Evolutionary conservation across 1,140 invertebrate genomes (phyloP), one percentile per base, ranked within the genome.

Genomic region (Potamilus streckersoni): DNA sequence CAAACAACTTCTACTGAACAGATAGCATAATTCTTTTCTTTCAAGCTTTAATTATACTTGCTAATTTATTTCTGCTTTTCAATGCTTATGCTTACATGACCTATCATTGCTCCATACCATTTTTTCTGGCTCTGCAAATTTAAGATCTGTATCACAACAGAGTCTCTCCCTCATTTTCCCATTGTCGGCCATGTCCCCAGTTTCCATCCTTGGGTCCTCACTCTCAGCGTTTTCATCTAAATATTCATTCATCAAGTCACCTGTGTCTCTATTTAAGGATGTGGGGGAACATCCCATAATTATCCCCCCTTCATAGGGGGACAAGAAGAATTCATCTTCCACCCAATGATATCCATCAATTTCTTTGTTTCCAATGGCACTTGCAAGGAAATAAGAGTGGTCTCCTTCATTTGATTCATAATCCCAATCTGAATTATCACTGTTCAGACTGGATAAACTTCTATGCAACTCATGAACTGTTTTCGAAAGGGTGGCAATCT

Each of bases 311-410:
- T 82, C 82, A 74, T 80, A 84, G 0, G 86, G 84, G 14, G 83
- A 83, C 61, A 86, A 60, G 71, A 83, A 86, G 73, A 86, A 86
- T 59, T 87, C 86, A 64, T 87, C 83, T 49, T 87, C 84, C 55
- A 82, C 80, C 86, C 86, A 87, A 49, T 86, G 84, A 68, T 86
- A 87, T 2, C 84, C 86, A 70, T 86, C 84, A 31, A 81, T 81
- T 20, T 79, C 80, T 56, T 76, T 76, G 58, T 76, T 76, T 61
- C 74, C 74, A n/a, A 76, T 82, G 62, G 65, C 74, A 79, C 64
- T 80, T 55, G 20, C 62, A 66, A 55, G 67, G 38, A 71, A 66
- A 31, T 56, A 64, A 57, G 11, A 58, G 19, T 59, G 59, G 69
- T 80, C 72, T 19, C 80, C 81, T 73, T 85, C 82, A 23, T 82